A percentile compares a stretch with the other conserved stretches of the same genome.
These are phyloP conservation scores for Psittacula derbiana DNA, from an alignment of 2,797 vertebrate genomes.

Conservation along the genomic window DNA sequence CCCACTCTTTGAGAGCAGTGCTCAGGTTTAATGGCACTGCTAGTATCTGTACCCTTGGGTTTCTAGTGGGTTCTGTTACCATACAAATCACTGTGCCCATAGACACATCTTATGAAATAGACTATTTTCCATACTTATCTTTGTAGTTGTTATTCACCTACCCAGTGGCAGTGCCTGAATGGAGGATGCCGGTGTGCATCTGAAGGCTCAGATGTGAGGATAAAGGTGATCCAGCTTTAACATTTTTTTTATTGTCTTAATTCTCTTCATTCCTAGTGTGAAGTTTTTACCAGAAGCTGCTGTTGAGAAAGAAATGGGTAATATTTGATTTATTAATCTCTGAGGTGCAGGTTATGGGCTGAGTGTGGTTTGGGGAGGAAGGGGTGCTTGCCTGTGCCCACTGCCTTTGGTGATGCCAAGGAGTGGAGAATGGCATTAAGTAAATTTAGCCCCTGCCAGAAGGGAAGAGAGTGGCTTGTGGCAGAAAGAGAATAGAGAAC, in stretches of 20 bases:
- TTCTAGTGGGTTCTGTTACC: background rate
- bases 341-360: background rate
- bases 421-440: background rate
- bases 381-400: background rate
- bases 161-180: background rate
- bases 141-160: background rate
- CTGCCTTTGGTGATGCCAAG: background rate
- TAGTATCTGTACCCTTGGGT: background rate
- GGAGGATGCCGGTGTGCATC: background rate
- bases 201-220: background rate
- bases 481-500: background rate
- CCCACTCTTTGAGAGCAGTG: rapidly evolving
- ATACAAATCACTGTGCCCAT: background rate
- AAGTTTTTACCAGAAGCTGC: background rate
- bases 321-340: background rate
- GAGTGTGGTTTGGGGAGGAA: background rate
- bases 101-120: background rate
- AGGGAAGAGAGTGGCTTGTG: background rate
- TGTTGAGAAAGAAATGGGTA: background rate
- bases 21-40: background rate
- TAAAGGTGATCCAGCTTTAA: background rate
- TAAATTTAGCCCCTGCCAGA: background rate
- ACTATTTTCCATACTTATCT: background rate
- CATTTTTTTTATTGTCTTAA: background rate
- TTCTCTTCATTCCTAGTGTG: background rate